A percentile compares a stretch with the other conserved stretches of the same genome.
These are phyloP conservation scores for Xiphorhynchus erythropygius DNA, from an alignment of 2,797 vertebrate genomes.

Conservation along the genomic window DNA sequence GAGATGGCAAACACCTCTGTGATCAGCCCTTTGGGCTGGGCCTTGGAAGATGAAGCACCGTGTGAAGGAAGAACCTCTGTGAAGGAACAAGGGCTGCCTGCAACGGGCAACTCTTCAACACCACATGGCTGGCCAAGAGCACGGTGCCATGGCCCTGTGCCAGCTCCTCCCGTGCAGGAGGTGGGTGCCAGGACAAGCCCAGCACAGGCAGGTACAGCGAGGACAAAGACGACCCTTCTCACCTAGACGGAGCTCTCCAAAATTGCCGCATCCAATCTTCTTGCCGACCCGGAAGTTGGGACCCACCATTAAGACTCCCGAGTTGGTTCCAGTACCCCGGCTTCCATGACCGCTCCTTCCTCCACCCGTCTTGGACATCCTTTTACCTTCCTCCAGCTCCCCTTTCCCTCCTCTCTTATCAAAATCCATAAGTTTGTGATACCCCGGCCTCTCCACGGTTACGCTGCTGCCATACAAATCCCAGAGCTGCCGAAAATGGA, in stretches of 20 bases:
- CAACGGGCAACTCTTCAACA: rapidly evolving
- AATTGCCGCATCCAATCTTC: constrained; percentile 99
- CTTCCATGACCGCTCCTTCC: constrained; percentile 87
- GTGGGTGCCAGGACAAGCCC: not conserved
- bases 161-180: not conserved
- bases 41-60: not conserved
- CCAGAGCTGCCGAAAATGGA: constrained; percentile 83
- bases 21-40: rapidly evolving
- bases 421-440: constrained; percentile 99
- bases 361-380: constrained; percentile 91
- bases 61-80: rapidly evolving
- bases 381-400: constrained; percentile 95
- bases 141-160: not conserved
- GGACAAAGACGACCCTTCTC: constrained; percentile 31
- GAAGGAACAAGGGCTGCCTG: too few relatives aligned
- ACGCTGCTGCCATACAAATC: constrained; percentile 93
- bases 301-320: constrained; percentile 98
- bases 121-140: rapidly evolving
- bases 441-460: constrained; percentile 99
- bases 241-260: constrained; percentile 95
- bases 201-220: rapidly evolving
- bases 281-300: constrained; percentile 98
- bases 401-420: constrained; percentile 99
- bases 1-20: not conserved
- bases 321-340: constrained; percentile 90